Conservation (phyloP, 2,888 invertebrate genomes). For the Lomographa bimaculata region DNA sequence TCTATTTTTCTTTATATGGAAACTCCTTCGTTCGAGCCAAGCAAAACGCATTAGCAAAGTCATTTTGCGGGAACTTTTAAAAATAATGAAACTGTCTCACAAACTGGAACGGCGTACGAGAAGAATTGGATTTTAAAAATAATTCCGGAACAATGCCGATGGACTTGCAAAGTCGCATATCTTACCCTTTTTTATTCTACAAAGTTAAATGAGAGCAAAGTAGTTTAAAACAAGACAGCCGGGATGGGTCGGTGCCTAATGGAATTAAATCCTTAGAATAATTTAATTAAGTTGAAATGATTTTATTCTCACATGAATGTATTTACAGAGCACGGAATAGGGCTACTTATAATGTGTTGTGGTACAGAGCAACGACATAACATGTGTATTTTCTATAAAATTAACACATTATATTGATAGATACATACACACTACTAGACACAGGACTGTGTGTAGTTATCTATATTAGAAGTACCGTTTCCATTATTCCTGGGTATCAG, state of each 20-base stretch:
- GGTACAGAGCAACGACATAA: too few species aligned
- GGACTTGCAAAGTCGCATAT: constrained; percentile 53
- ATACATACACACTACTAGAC: too few species aligned
- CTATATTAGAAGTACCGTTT: too few species aligned
- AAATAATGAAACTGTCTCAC: constrained; percentile 19
- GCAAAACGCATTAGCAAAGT: constrained; percentile 15
- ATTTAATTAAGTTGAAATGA: too few species aligned
- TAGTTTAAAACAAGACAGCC: constrained; percentile 50
- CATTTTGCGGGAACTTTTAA: constrained; percentile 14
- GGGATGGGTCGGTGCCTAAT: constrained; percentile 49
- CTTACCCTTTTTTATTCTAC: constrained; percentile 53
- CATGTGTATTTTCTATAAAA: too few species aligned
- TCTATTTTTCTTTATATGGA: neutral
- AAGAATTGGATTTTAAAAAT: constrained; percentile 24
- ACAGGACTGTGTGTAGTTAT: too few species aligned
- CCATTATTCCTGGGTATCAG: too few species aligned
- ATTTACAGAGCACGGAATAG: too few species aligned
- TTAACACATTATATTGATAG: too few species aligned
- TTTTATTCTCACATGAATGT: too few species aligned
- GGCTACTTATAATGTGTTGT: too few species aligned
- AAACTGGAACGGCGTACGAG: constrained; percentile 7
- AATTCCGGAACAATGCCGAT: constrained; percentile 33
- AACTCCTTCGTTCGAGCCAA: too few species aligned
- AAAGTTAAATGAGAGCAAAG: constrained; percentile 57
- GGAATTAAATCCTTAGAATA: constrained; percentile 52